Evolutionary conservation across 2,113 vertebrate species (phyloP), one percentile per base, ranked within the genome.

Genomic region (Columba livia): DNA sequence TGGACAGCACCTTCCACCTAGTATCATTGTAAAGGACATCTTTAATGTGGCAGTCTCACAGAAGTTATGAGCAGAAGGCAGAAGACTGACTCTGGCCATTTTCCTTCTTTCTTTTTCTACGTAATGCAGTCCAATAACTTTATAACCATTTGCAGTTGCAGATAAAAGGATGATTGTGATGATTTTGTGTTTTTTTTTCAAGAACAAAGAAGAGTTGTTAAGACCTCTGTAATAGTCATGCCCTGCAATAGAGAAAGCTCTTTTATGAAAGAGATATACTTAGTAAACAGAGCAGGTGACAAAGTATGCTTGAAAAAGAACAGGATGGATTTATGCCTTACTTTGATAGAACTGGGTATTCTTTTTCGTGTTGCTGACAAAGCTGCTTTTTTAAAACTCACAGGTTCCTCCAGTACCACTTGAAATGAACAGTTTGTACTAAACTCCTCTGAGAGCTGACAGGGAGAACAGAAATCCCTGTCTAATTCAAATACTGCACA

Each of bases 271-370:
- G 26, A 92, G 44, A 72, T 85, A 58, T 48, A 58, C 32, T 75
- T 62, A 74, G 50, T 26, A 85, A 95, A 84, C n/a, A 86, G 42
- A 88, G 66, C 42, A 88, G 87, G 79, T 75, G 73, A 91, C 71
- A 93, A 90, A 87, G 47, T 29, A 58, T 19, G 19, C 73, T 71
- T 73, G 78, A 65, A 94, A 89, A 85, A 90, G 58, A 54, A 38
- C 56, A 89, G 60, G 57, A 64, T 88, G 20, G 57, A 79, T 70
- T 90, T 87, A 51, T 75, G 29, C 28, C 26, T 83, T 72, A 67
- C 7, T 71, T 79, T 69, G 29, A 28, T 64, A 60, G 5, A 31
- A 57, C 65, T 44, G 18, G 26, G 31, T 83, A 74, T 70, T 67
- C 18, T 74, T 80, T 53, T 71, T 70, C 5, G 5, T 84, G 31